Percentiles rank a stretch among this genome's conserved stretches.
phyloP scores from a whole-genome alignment of 2,888 invertebrate species.

The Melitaea athalia region DNA sequence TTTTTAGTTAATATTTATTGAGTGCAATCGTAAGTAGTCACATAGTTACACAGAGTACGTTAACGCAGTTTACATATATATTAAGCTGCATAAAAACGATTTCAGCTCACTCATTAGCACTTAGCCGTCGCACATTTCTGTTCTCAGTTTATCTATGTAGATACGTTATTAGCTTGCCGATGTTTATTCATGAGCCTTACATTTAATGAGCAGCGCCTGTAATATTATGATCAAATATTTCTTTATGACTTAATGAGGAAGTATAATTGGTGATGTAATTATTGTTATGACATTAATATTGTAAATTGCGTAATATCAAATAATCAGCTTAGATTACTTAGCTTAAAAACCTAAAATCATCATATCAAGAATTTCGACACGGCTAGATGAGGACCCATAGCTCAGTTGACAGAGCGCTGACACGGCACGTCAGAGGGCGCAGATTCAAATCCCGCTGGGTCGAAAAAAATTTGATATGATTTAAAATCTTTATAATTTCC shows the following conservation, averaged over 20 bases:
- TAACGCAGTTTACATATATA: constrained; percentile 28
- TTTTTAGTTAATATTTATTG: neutral
- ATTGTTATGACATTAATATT: neutral
- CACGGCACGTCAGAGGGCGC: too few relatives aligned
- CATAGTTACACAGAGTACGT: constrained; percentile 7
- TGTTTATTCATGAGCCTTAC: constrained; percentile 23
- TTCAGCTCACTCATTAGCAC: constrained; percentile 26
- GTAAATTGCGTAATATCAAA: neutral
- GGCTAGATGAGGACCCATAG: too few relatives aligned
- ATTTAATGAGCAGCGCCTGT: constrained; percentile 15
- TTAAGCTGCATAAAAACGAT: constrained; percentile 31
- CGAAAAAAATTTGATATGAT: too few relatives aligned
- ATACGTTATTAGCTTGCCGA: constrained; percentile 10
- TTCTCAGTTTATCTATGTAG: constrained; percentile 14
- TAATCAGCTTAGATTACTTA: neutral
- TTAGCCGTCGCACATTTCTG: constrained; percentile 18
- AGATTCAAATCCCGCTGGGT: too few relatives aligned
- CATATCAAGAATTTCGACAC: too few relatives aligned
- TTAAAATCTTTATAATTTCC: too few relatives aligned
- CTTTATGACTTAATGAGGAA: constrained; percentile 13
- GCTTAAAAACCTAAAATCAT: too few relatives aligned
- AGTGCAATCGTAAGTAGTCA: neutral
- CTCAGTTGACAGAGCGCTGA: too few relatives aligned
- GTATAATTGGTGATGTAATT: constrained; percentile 14
- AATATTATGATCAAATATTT: constrained; percentile 14